Evolutionary conservation across 2,888 invertebrate species (phyloP).

Genomic region (Aphodius granarius): DNA sequence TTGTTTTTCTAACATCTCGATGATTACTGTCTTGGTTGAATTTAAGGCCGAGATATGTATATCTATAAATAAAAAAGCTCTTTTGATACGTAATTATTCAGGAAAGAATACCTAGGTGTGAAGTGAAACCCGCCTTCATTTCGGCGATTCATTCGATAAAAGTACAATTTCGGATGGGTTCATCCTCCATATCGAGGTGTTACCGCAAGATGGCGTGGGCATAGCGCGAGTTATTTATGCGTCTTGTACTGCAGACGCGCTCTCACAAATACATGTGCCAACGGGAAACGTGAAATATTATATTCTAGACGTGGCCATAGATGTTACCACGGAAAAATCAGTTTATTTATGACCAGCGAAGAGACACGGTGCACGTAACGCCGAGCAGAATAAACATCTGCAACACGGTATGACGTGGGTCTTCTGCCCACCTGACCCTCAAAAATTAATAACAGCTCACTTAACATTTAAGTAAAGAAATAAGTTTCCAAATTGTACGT

Average conservation of each 20-base stretch:
- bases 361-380: constrained; percentile 6
- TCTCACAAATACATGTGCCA: constrained; percentile 34
- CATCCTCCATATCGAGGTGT: background rate
- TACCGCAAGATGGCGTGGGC: constrained; percentile 26
- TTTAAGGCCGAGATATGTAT: no score
- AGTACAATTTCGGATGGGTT: background rate
- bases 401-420: constrained; percentile 2
- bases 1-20: background rate
- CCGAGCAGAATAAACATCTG: constrained; percentile 23
- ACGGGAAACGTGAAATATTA: constrained; percentile 39
- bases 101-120: no score
- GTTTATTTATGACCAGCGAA: constrained; percentile 22
- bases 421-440: background rate
- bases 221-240: constrained; percentile 33
- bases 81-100: no score
- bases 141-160: background rate
- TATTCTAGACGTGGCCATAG: constrained; percentile 38
- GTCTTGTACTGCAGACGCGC: constrained; percentile 26
- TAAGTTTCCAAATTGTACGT: background rate
- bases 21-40: no score
- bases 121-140: no score
- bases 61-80: no score
- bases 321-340: constrained; percentile 29
- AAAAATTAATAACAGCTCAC: background rate
- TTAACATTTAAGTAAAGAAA: background rate